These are phyloP conservation scores for Troides aeacus DNA, from an alignment of 2,888 invertebrate species.

Conservation along the genomic window DNA sequence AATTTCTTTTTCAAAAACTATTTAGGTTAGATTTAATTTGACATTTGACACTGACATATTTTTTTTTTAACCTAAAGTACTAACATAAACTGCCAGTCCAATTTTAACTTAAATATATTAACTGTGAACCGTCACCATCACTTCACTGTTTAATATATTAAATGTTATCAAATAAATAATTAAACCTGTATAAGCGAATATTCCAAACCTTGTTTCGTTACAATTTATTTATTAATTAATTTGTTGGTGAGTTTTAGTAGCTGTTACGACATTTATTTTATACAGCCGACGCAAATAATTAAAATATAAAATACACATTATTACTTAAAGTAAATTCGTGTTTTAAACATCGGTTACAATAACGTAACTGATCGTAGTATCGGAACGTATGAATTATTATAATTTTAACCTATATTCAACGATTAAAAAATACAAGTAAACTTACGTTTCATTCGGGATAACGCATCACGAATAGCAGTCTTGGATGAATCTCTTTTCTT, in stretches of 20 bases:
- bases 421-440: slow-evolving; percentile 23
- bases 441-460: slow-evolving; percentile 64
- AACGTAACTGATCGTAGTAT: too few species aligned
- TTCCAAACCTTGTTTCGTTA: too few species aligned
- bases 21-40: slow-evolving; percentile 32
- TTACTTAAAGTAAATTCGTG: too few species aligned
- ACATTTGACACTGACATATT: slow-evolving; percentile 33
- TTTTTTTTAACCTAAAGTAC: background rate
- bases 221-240: too few species aligned
- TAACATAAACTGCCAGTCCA: background rate
- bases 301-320: too few species aligned
- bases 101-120: background rate
- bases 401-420: background rate
- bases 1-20: slow-evolving; percentile 31
- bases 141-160: background rate
- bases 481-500: slow-evolving; percentile 47
- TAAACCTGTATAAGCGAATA: too few species aligned
- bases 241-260: too few species aligned
- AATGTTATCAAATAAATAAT: too few species aligned
- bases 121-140: background rate
- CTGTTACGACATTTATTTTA: too few species aligned
- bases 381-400: too few species aligned
- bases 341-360: too few species aligned
- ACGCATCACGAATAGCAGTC: slow-evolving; percentile 49
- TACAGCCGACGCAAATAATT: too few species aligned